Evolutionary conservation across 2,113 vertebrate genomes (phyloP).

Genomic region (Sminthopsis crassicaudata): DNA sequence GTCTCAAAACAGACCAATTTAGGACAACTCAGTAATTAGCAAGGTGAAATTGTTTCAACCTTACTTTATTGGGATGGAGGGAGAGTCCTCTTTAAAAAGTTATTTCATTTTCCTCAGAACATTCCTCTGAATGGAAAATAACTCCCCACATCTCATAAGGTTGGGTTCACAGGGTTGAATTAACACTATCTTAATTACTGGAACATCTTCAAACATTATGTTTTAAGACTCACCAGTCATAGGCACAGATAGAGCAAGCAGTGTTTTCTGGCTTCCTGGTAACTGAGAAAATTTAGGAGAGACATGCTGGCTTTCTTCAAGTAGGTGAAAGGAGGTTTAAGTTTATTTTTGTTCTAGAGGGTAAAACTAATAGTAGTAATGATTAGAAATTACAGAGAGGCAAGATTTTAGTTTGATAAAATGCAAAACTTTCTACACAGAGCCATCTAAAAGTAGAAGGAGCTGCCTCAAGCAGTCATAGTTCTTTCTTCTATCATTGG

Average conservation of each 20-base stretch:
- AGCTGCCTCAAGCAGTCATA: not conserved
- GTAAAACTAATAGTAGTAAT: not conserved
- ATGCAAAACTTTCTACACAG: not conserved
- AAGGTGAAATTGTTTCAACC: not conserved
- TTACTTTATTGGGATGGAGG: not conserved
- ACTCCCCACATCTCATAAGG: not conserved
- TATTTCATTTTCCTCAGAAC: not conserved
- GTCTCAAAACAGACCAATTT: not conserved
- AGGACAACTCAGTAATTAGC: not conserved
- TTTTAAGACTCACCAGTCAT: not conserved
- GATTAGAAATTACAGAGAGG: not conserved
- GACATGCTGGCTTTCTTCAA: not conserved
- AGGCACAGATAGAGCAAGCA: not conserved
- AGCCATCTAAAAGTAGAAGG: not conserved
- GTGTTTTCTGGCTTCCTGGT: not conserved
- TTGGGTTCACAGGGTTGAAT: not conserved
- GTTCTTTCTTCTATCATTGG: not conserved
- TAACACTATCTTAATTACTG: not conserved
- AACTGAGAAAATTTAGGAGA: not conserved
- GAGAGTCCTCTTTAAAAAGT: not conserved
- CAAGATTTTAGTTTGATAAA: not conserved
- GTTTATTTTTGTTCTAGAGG: not conserved
- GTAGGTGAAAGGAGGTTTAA: not conserved
- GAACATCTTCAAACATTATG: not conserved
- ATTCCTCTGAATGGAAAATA: not conserved